Conservation (phyloP, 2,113 vertebrate species). For the Corynorhinus townsendii region DNA sequence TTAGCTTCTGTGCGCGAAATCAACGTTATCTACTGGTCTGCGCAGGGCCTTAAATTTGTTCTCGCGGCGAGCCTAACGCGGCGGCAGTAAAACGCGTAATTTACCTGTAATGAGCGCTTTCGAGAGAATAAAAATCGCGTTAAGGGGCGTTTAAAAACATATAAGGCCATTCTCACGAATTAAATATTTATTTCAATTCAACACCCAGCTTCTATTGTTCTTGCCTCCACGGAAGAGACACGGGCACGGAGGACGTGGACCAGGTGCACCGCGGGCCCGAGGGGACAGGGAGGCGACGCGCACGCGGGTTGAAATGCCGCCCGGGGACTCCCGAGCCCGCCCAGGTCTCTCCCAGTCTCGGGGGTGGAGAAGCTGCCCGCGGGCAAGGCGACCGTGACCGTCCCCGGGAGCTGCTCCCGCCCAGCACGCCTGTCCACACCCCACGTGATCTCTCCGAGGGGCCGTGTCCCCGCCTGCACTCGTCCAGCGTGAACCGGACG, state of each 20-base stretch:
- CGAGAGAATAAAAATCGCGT: slow-evolving; percentile 74
- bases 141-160: slow-evolving; percentile 78
- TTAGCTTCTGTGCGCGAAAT: slow-evolving; percentile 81
- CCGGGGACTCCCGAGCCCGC: not conserved
- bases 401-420: not conserved
- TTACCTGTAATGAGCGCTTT: slow-evolving; percentile 78
- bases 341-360: slow-evolving; percentile 29
- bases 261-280: accelerated
- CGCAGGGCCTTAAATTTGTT: slow-evolving; percentile 79
- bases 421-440: not conserved
- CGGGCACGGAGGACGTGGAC: not conserved
- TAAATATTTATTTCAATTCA: slow-evolving; percentile 77
- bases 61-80: slow-evolving; percentile 77
- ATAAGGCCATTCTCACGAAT: slow-evolving; percentile 73
- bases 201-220: slow-evolving; percentile 71
- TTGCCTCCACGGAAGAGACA: not conserved
- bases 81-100: slow-evolving; percentile 79
- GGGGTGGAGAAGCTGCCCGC: slow-evolving; percentile 24
- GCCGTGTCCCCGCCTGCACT: not conserved
- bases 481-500: not conserved
- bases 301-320: slow-evolving; percentile 5
- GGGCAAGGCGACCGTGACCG: not conserved
- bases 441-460: slow-evolving; percentile 47
- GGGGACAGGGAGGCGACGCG: not conserved
- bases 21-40: slow-evolving; percentile 81